Base-by-base conservation (phyloP, 2,113 vertebrate genomes). In the Callochromis pleurospilus region DNA sequence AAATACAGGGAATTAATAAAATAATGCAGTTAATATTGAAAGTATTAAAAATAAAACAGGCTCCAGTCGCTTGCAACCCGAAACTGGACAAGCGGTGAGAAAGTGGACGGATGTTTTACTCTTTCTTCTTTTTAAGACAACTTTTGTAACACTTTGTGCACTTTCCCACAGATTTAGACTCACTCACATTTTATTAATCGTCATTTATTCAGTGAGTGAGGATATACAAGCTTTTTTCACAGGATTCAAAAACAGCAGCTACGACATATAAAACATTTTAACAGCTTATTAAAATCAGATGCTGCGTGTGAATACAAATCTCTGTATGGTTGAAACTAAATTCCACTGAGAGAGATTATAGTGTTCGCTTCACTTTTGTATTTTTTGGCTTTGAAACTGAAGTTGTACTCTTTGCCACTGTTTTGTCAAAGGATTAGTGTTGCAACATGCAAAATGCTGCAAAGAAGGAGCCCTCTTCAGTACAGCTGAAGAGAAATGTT, bases 161-260 rank as follows among this genome's bases (percentile, higher is more conserved):
- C 17, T 65, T 36, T 40, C 38, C 36, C 47, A 81, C 24, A 40
- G 55, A 80, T 33, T 31, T 7, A 42, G 47, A 79, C n/a, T 80
- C 53, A 29, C 54, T 58, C 75, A 58, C 2, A 60, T 84, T 40
- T 54, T 54, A 54, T 83, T 51, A 80, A 42, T 84, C 7, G 21
- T 81, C 51, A 80, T 51, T 88, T 58, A 70, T 51, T 84, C 53
- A 88, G 60, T 19, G 6, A 53, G 12, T 4, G 21, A 40, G 36
- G 15, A 26, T 13, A 29, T 26, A 42, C 24, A 68, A 40, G 3
- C 15, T 55, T 83, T 73, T 70, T 70, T 70, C 33, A 85, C 51
- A 11, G 31, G 5, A 33, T 47, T 80, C 45, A 80, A n/a, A 53
- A n/a, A 19, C 7, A 68, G n/a, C n/a, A 80, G 24, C 12, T 8